phyloP scores from a whole-genome alignment of 2,888 invertebrate genomes.

The Archips crataeganus region DNA sequence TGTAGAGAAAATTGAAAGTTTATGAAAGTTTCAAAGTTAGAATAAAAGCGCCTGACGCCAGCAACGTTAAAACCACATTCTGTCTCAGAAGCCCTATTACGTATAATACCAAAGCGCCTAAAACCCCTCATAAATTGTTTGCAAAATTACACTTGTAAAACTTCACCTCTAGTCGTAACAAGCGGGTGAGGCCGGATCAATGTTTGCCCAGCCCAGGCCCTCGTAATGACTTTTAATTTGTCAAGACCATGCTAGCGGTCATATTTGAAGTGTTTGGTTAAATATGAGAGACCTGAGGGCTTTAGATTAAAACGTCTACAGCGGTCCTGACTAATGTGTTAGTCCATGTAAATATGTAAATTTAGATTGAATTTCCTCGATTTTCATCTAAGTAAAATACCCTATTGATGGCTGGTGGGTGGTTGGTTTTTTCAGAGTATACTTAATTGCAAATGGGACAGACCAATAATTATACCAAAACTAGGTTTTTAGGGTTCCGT shows the following conservation, averaged over 20 bases:
- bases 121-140: background rate
- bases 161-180: slow-evolving; percentile 6
- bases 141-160: slow-evolving; percentile 10
- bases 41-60: background rate
- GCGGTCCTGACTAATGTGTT: background rate
- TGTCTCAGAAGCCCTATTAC: background rate
- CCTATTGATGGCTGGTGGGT: too few species aligned
- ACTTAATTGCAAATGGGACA: too few species aligned
- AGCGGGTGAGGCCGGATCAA: slow-evolving; percentile 27
- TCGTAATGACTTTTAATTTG: slow-evolving; percentile 53
- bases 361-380: too few species aligned
- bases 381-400: background rate
- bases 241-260: slow-evolving; percentile 17
- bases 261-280: slow-evolving; percentile 25
- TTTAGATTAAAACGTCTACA: slow-evolving; percentile 14
- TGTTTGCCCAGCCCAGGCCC: slow-evolving; percentile 31
- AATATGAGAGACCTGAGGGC: slow-evolving; percentile 1
- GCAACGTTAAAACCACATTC: background rate
- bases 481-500: too few species aligned
- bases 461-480: too few species aligned
- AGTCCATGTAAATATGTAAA: too few species aligned
- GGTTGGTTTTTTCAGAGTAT: too few species aligned
- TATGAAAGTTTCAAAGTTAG: background rate
- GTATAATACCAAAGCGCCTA: background rate
- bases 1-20: too few species aligned